Percentiles rank a stretch among this genome's conserved stretches.
Evolutionary conservation across 1,140 invertebrate species (phyloP).

Genomic region (Ylistrum balloti): DNA sequence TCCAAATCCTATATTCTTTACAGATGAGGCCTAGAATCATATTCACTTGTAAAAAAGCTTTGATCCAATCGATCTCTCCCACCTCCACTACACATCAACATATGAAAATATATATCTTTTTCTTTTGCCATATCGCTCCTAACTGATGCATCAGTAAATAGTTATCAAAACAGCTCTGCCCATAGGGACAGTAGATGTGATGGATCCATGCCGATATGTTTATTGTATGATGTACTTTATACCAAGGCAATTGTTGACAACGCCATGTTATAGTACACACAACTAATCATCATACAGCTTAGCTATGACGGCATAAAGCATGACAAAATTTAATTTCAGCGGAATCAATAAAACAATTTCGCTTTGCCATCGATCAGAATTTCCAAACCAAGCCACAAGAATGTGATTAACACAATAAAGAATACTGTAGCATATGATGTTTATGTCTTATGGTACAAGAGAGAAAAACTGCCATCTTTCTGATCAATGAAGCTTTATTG

Average conservation of each 20-base stretch:
- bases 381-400: background rate
- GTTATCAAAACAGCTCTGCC: background rate
- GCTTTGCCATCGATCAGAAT: background rate
- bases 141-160: background rate
- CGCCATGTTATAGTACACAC: background rate
- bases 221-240: background rate
- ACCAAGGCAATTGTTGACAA: background rate
- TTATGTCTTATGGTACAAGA: no score
- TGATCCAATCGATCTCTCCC: background rate
- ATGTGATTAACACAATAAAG: background rate
- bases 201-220: background rate
- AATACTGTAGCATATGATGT: no score
- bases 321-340: constrained; percentile 11
- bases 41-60: background rate
- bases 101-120: background rate
- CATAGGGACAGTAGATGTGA: background rate
- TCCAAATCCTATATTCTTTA: no score
- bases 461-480: no score
- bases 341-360: background rate
- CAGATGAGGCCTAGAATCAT: no score
- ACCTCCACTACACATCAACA: background rate
- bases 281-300: background rate
- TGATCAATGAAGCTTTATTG: no score
- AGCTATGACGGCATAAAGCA: background rate
- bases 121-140: background rate